Evolutionary conservation across 2,113 vertebrate genomes (phyloP).

Genomic region (Percopsis transmontana): DNA sequence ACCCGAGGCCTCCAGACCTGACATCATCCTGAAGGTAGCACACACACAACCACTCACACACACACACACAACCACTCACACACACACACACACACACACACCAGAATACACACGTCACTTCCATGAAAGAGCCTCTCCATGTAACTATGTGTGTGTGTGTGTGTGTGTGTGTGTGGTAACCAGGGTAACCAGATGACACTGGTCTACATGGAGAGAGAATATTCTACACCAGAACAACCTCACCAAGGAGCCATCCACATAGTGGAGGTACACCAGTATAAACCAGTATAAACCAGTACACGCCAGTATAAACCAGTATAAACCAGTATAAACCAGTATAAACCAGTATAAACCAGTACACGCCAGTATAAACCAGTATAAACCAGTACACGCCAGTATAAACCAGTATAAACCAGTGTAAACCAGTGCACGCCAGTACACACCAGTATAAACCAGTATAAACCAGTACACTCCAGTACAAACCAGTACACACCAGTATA

Average conservation of each 20-base stretch:
- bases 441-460: too few relatives aligned
- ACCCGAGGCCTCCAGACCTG: slow-evolving; percentile 82
- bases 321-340: too few relatives aligned
- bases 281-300: background rate
- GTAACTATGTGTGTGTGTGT: background rate
- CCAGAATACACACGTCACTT: background rate
- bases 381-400: too few relatives aligned
- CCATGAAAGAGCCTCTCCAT: background rate
- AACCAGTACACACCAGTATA: too few relatives aligned
- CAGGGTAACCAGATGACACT: slow-evolving; percentile 98
- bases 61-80: background rate
- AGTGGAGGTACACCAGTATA: slow-evolving; percentile 82
- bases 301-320: too few relatives aligned
- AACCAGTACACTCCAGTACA: too few relatives aligned
- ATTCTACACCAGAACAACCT: slow-evolving; percentile 80
- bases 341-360: too few relatives aligned
- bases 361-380: too few relatives aligned
- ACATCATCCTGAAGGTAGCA: slow-evolving; percentile 88
- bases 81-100: background rate
- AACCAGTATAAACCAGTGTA: too few relatives aligned
- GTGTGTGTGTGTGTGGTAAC: background rate
- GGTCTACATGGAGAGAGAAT: slow-evolving; percentile 85
- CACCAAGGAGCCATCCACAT: slow-evolving; percentile 84
- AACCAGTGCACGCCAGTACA: too few relatives aligned
- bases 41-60: background rate